Evolutionary conservation across 2,797 vertebrate genomes (phyloP).

Genomic region (Percopsis omiscomaycus): DNA sequence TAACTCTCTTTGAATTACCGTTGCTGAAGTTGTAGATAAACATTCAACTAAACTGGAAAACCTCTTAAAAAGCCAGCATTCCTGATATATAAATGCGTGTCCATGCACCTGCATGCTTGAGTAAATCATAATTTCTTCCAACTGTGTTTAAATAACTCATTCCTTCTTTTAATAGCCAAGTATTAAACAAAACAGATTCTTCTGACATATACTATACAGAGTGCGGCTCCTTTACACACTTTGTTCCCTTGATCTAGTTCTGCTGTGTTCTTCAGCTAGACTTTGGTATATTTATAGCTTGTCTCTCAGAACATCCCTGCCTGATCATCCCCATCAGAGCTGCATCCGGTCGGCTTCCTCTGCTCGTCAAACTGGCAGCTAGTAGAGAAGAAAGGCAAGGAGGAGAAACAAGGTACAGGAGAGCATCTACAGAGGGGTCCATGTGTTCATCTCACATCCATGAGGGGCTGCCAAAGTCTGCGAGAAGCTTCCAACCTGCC

Average conservation of each 20-base stretch:
- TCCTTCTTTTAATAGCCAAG: conserved; percentile 37
- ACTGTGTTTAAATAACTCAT: conserved; percentile 42
- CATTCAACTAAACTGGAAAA: conserved; percentile 12
- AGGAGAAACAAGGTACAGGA: conserved; percentile 44
- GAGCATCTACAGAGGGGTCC: conserved; percentile 44
- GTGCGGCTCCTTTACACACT: conserved; percentile 53
- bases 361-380: conserved; percentile 60
- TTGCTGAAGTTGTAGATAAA: conserved; percentile 10
- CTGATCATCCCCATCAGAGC: conserved; percentile 61
- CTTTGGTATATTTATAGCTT: conserved; percentile 72
- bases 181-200: conserved; percentile 45
- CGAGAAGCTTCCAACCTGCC: conserved; percentile 51
- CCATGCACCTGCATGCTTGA: conserved; percentile 5
- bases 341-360: conserved; percentile 70
- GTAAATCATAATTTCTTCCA: background rate
- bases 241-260: conserved; percentile 58
- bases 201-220: conserved; percentile 51
- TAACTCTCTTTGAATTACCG: conserved; percentile 22
- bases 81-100: conserved; percentile 14
- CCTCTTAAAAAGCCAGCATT: conserved; percentile 13
- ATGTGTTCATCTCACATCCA: conserved; percentile 17
- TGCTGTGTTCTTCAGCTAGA: conserved; percentile 37
- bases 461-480: conserved; percentile 61
- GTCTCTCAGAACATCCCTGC: conserved; percentile 66
- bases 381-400: conserved; percentile 58